Evolutionary conservation across 2,113 vertebrate genomes (phyloP).

Genomic region (Myodes glareolus): DNA sequence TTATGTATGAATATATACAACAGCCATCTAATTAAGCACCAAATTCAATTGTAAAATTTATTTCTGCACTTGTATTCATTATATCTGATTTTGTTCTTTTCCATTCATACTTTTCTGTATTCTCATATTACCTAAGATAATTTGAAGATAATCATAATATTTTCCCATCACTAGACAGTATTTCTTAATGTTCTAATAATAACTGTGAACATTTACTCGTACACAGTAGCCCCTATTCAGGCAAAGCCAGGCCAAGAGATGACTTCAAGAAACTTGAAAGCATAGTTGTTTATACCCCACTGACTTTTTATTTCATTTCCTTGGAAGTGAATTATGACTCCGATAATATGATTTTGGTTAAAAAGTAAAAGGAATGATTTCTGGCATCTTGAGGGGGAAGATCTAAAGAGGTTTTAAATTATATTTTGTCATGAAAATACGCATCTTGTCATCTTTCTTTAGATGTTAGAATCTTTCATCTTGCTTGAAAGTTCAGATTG

Average conservation of each 20-base stretch:
- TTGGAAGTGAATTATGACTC: constrained; percentile 62
- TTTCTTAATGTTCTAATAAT: background rate
- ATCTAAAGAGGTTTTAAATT: constrained; percentile 77
- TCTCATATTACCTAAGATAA: background rate
- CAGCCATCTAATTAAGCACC: background rate
- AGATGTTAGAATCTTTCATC: constrained; percentile 81
- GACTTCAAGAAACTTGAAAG: background rate
- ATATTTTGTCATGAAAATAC: constrained; percentile 81
- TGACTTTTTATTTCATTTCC: constrained; percentile 55
- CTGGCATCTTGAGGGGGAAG: constrained; percentile 70
- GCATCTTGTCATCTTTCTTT: constrained; percentile 79
- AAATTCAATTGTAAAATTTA: background rate
- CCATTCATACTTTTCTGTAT: background rate
- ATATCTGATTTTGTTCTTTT: background rate
- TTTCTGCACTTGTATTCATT: background rate
- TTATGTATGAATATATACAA: background rate
- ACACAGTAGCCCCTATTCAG: rapidly evolving
- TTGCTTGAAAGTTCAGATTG: constrained; percentile 78
- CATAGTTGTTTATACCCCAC: background rate
- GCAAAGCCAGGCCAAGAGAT: background rate
- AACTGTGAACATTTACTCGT: background rate
- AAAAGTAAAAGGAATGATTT: constrained; percentile 62
- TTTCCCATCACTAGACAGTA: background rate
- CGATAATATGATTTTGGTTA: constrained; percentile 57
- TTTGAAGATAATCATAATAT: background rate